Base-by-base conservation (phyloP, 2,888 invertebrate genomes). In the Limnephilus marmoratus region DNA sequence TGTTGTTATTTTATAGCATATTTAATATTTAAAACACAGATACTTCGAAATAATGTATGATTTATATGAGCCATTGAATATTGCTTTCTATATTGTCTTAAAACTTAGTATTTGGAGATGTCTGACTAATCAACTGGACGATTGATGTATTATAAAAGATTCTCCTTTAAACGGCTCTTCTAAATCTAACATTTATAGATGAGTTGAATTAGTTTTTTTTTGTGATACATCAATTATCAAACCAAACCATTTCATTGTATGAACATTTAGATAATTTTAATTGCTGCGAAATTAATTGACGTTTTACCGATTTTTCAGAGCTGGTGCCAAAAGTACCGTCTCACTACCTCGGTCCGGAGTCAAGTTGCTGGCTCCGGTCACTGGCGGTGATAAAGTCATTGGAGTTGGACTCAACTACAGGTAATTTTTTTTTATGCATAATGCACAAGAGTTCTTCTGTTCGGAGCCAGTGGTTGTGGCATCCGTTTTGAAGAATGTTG, bases 361-460 rank as follows among this genome's bases (percentile, higher is more conserved):
- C 0, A 95, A 95, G 29, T 95, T 98, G 3, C 94, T 97, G 85
- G 97, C 99, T 0, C 99, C 99, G 0, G 96, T 99, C 31, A 97
- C 97, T 2, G 97, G 97, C 45, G 97, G 98, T 92, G 98, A 98
- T 94, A 99, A 99, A 95, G 97, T 99, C 0, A 96, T 98, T 0
- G 98, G 98, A 94, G 97, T 99, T 24, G 98, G 98, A 0, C 96
- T 98, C 92, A 99, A 99, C 95, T 99, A 99, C 95, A 95, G 93
- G 93, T 93, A 81, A 89, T 18, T 37, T 41, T 5, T 24, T 82
- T 81, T 29, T 18, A 24, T 68, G 7, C 7, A 68, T 68, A 24
- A 24, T 7, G 9, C 68, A 68, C 9, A 7, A n/a, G 68, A 24
- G n/a, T 24, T 24, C 9, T 9, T 0, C 24, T n/a, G 68, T 9